A percentile compares a stretch with the other conserved stretches of the same genome.
These are phyloP conservation scores for Labeo rohita DNA, from an alignment of 2,113 vertebrate genomes.

Conservation along the genomic window DNA sequence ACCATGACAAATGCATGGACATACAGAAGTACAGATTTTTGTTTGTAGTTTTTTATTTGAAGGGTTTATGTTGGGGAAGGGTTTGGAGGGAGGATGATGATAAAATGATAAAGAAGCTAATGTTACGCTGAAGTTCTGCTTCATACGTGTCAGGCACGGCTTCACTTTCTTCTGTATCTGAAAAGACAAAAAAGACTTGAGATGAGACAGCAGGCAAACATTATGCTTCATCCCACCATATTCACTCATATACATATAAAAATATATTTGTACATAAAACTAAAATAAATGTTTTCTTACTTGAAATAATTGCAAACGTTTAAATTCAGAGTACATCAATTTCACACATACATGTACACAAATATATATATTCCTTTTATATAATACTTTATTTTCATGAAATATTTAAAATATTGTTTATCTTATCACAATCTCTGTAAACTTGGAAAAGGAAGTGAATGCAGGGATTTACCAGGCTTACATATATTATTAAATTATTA, in stretches of 20 bases:
- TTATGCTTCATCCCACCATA: not conserved
- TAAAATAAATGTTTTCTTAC: no score
- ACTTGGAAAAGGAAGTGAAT: not conserved
- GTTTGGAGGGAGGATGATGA: not conserved
- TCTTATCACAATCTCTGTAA: not conserved
- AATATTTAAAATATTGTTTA: not conserved
- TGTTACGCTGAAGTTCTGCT: not conserved
- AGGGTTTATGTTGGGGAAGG: not conserved
- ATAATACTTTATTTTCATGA: no score
- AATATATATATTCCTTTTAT: no score
- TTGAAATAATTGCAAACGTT: not conserved
- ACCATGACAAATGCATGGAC: not conserved
- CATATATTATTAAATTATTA: not conserved
- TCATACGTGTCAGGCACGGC: not conserved
- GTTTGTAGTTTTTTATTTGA: not conserved
- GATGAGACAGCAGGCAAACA: not conserved
- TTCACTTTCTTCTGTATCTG: constrained; percentile 64
- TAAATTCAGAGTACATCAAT: not conserved
- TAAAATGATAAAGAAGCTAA: not conserved
- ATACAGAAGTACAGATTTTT: not conserved
- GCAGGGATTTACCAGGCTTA: not conserved
- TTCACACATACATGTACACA: no score
- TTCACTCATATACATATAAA: not conserved
- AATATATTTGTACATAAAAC: no score
- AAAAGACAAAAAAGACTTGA: constrained; percentile 2